Conservation (phyloP, 2,113 vertebrate species). For the Scalopus aquaticus region DNA sequence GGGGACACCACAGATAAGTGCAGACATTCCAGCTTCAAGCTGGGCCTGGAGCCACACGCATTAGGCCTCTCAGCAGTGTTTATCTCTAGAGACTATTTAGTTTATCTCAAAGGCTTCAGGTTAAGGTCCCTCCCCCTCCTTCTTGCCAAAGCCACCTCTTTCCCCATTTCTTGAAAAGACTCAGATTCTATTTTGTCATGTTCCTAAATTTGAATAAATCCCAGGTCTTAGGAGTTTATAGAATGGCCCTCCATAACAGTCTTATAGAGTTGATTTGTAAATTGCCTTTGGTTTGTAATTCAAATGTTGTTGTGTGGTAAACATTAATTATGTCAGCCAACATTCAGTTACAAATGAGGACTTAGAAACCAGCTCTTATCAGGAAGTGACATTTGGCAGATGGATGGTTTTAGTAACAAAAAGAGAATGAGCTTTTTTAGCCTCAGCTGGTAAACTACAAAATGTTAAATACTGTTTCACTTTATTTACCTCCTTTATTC, state of each 20-base stretch:
- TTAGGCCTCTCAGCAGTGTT: slow-evolving; percentile 81
- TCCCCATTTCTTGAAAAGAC: slow-evolving; percentile 61
- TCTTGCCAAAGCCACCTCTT: not conserved
- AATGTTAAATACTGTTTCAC: slow-evolving; percentile 59
- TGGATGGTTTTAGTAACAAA: slow-evolving; percentile 83
- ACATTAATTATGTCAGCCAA: slow-evolving; percentile 86
- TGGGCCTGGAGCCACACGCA: slow-evolving; percentile 79
- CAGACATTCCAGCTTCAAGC: slow-evolving; percentile 24
- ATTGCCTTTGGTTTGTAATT: slow-evolving; percentile 84
- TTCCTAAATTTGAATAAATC: slow-evolving; percentile 80
- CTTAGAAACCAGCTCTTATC: slow-evolving; percentile 83
- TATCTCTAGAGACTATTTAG: slow-evolving; percentile 83
- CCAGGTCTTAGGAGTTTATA: slow-evolving; percentile 74
- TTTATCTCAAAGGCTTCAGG: slow-evolving; percentile 81
- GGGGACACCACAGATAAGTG: slow-evolving; percentile 74
- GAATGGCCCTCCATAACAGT: slow-evolving; percentile 61
- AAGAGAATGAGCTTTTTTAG: slow-evolving; percentile 57
- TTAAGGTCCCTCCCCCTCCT: slow-evolving; percentile 41
- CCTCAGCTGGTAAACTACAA: slow-evolving; percentile 70
- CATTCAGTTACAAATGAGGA: slow-evolving; percentile 84
- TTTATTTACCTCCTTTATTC: slow-evolving; percentile 70
- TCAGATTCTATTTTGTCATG: slow-evolving; percentile 80
- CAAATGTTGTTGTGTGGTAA: slow-evolving; percentile 79
- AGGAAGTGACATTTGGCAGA: slow-evolving; percentile 84
- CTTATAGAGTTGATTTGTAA: slow-evolving; percentile 71